These are phyloP conservation scores for Macrophya annulata DNA, from an alignment of 2,888 invertebrate species.

Conservation along the genomic window DNA sequence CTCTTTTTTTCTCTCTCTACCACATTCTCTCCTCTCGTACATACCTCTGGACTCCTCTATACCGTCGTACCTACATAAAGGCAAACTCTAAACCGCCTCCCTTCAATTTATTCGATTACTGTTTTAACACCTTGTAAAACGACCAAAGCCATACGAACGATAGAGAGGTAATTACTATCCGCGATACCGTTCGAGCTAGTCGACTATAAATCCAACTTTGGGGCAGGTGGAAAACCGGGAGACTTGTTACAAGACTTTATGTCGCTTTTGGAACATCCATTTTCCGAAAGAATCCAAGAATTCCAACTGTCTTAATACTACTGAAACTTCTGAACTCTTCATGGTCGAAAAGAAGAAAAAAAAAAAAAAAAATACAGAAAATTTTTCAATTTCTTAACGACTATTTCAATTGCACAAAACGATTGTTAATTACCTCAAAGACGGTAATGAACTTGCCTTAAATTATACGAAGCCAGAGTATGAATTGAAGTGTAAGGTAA, in stretches of 20 bases:
- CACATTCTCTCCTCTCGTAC: constrained; percentile 7
- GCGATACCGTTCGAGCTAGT: constrained; percentile 55
- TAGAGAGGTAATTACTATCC: constrained; percentile 15
- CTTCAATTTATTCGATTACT: constrained; percentile 64
- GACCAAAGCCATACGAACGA: constrained; percentile 49
- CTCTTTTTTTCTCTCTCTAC: neutral
- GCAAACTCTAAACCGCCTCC: neutral
- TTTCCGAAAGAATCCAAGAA: neutral
- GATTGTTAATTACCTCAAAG: constrained; percentile 7
- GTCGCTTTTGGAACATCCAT: neutral
- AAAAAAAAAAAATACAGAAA: too few relatives aligned
- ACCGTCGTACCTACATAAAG: neutral
- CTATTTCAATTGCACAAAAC: neutral
- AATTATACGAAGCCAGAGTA: constrained; percentile 1
- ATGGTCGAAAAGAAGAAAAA: too few relatives aligned
- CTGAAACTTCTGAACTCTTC: too few relatives aligned
- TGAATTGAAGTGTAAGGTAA: constrained; percentile 7
- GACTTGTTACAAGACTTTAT: neutral
- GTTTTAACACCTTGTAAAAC: constrained; percentile 72
- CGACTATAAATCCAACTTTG: neutral
- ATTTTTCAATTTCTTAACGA: too few relatives aligned
- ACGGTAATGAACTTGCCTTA: neutral
- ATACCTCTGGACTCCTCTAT: neutral
- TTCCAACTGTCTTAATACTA: neutral
- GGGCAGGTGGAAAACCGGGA: neutral